Evolutionary conservation across 2,888 invertebrate genomes (phyloP), one percentile per base, ranked within the genome.

Genomic region (Leptothorax acervorum): DNA sequence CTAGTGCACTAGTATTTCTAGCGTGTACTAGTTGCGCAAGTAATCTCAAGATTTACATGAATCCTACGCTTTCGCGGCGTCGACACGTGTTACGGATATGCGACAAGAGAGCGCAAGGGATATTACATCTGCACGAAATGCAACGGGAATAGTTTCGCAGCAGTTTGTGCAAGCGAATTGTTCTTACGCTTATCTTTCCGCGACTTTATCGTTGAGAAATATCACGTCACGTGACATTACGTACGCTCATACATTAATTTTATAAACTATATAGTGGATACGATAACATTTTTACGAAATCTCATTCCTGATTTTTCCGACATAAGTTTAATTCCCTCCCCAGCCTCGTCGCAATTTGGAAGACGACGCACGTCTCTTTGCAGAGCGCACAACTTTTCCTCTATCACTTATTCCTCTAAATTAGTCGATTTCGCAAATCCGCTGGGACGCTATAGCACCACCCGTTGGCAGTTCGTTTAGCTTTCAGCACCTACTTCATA

Each of bases 11-110:
- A 35, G 65, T n/a, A 65, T 65, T 65, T 65, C 65, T 6, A 42
- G 42, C 51, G 6, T 74, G 35, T 12, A 51, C 48, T 60, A 79
- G 45, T 79, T 71, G 73, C 12, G 18, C 79, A 71, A 60, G 71
- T 79, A 71, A 79, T 79, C 71, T 60, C 48, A 60, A 60, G 60
- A 79, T 60, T 79, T 60, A 60, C 60, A 48, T 71, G 66, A n/a
- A 79, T 48, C 12, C 35, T 23, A 39, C 12, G 60, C 15, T 18
- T 60, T 71, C 57, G 79, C 28, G 23, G n/a, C 73, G 55, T 31
- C 66, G 35, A 79, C 71, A 79, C 71, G 79, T 71, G 71, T 79
- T 55, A 45, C 42, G 48, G 60, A 48, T 79, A 60, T 48, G 48
- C 53, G 55, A 60, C 73, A 78, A 28, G 57, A 28, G 57, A 70